phyloP scores from a whole-genome alignment of 2,797 vertebrate genomes.

The Todus mexicanus region DNA sequence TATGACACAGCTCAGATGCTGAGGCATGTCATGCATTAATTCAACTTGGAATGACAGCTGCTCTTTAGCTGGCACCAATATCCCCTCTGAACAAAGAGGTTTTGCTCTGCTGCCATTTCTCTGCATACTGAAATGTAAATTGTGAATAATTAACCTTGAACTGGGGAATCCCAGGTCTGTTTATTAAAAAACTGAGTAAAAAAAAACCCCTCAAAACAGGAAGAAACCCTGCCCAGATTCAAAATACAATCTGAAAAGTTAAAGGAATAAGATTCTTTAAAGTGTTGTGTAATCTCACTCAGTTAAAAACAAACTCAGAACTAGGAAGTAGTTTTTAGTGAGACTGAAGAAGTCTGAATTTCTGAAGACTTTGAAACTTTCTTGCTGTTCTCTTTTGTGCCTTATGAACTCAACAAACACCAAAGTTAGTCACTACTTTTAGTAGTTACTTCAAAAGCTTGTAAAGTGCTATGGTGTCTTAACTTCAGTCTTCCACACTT shows the following conservation, averaged over 20 bases:
- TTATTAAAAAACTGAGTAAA: neutral
- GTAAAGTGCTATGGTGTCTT: neutral
- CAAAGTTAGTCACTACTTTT: neutral
- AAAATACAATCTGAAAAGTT: neutral
- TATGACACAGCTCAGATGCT: neutral
- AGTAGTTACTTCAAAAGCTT: neutral
- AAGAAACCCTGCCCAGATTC: neutral
- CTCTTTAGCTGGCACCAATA: neutral
- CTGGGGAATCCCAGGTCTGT: neutral
- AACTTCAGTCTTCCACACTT: neutral
- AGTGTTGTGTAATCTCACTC: neutral
- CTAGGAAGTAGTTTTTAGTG: neutral
- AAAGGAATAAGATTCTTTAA: neutral
- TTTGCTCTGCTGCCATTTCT: neutral
- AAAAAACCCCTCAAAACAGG: neutral
- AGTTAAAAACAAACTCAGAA: neutral
- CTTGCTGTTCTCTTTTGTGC: neutral
- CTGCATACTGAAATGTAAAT: neutral
- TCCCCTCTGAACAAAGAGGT: neutral
- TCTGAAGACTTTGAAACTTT: neutral
- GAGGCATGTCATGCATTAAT: neutral
- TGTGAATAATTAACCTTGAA: neutral
- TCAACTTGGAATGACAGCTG: constrained; percentile 1
- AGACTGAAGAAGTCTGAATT: neutral
- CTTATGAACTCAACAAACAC: neutral